A percentile compares a stretch with the other conserved stretches of the same genome.
Conservation (phyloP, 2,797 vertebrate species). For the Dallia pectoralis region DNA sequence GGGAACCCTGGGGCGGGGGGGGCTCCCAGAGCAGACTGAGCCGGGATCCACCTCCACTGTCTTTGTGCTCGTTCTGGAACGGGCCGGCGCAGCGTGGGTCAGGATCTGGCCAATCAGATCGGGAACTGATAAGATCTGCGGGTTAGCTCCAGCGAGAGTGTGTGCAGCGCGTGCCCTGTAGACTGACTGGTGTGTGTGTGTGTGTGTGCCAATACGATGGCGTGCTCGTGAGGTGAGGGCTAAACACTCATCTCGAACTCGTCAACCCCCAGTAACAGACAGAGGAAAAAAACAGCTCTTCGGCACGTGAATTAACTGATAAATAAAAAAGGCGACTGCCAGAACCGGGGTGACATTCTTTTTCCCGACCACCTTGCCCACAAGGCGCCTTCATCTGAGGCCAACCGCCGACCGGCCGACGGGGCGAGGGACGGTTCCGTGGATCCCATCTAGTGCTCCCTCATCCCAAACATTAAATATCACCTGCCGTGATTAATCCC, state of each 20-base stretch:
- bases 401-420: conserved; percentile 82
- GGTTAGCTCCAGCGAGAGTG: conserved; percentile 16
- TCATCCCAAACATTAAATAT: conserved; percentile 94
- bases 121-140: conserved; percentile 46
- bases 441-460: conserved; percentile 61
- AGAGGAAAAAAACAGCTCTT: conserved; percentile 27
- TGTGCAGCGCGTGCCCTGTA: conserved; percentile 43
- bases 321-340: conserved; percentile 61
- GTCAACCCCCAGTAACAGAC: conserved; percentile 50
- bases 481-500: conserved; percentile 96
- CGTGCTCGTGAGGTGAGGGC: conserved; percentile 5
- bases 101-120: conserved; percentile 43
- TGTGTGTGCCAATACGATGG: conserved; percentile 16
- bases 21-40: conserved; percentile 29
- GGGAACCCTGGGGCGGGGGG: no score
- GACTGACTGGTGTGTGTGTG: conserved; percentile 37
- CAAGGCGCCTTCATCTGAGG: conserved; percentile 88
- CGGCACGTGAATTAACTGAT: conserved; percentile 62
- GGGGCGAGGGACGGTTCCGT: conserved; percentile 78
- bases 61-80: conserved; percentile 18
- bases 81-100: conserved; percentile 18
- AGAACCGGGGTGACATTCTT: conserved; percentile 69
- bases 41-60: background rate
- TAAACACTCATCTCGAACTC: conserved; percentile 49
- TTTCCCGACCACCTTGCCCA: conserved; percentile 75